Conservation (phyloP, 2,797 vertebrate species). For the Liasis olivaceus region DNA sequence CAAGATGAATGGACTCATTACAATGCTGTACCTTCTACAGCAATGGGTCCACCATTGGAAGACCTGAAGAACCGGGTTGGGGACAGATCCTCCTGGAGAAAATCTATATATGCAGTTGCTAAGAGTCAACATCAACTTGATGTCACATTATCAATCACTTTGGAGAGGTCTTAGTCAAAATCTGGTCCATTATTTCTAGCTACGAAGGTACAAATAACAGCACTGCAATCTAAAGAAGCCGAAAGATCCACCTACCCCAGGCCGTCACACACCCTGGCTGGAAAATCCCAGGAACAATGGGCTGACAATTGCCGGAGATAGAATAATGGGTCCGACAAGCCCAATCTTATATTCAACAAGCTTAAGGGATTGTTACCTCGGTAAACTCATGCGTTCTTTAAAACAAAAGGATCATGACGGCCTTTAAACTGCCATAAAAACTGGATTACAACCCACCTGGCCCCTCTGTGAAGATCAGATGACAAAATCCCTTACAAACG, state of each 20-base stretch:
- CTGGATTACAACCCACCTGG: background rate
- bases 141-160: no score
- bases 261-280: background rate
- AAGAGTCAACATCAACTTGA: no score
- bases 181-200: no score
- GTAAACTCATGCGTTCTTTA: background rate
- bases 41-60: no score
- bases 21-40: no score
- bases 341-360: background rate
- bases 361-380: background rate
- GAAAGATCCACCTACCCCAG: background rate
- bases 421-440: background rate
- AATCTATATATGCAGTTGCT: no score
- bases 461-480: background rate
- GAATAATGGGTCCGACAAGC: background rate
- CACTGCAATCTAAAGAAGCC: no score
- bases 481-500: background rate
- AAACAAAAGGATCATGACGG: conserved; percentile 1
- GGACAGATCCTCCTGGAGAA: no score
- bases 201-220: background rate
- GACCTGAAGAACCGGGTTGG: no score
- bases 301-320: background rate
- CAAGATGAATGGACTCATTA: background rate
- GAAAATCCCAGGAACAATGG: background rate
- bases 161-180: no score